Evolutionary conservation across 2,113 vertebrate genomes (phyloP), one percentile per base, ranked within the genome.

Genomic region (Laterallus jamaicensis): DNA sequence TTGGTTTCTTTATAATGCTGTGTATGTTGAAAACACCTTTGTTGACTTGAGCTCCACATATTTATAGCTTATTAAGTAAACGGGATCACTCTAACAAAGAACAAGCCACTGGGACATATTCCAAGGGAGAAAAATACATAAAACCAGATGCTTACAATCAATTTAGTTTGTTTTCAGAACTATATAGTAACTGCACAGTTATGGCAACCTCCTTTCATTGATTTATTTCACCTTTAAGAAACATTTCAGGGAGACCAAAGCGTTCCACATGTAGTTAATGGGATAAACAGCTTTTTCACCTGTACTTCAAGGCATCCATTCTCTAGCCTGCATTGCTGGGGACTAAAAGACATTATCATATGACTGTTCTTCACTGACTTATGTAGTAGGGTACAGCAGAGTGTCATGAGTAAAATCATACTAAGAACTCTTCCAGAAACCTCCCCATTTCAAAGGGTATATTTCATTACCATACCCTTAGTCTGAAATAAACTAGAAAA

Each of bases 31-130:
- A 96, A 95, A 93, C 76, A 95, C 87, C 59, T 96, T 95, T 94
- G 89, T 95, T 97, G 92, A 93, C 91, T 92, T 92, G 93, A 86
- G 84, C 82, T 93, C 59, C 90, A 94, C 73, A 74, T 96, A 95
- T 96, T 96, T 95, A 95, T 95, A 91, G 92, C 82, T 96, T 96
- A 96, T 95, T 95, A 95, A 93, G 83, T 94, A 96, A 93, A 96
- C 24, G 18, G 52, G 95, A 94, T 90, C 87, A 54, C 94, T 96
- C 71, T 90, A 93, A 93, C 92, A 94, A 94, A 96, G 75, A 93
- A 90, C 60, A 89, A 87, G 39, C 86, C 83, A 96, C 75, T 91
- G 95, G 90, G 87, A 96, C 68, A 68, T 81, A 94, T 90, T 95
- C 89, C 78, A 94, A 83, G 64, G 37, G 49, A 92, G 85, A 86